A percentile compares a stretch with the other conserved stretches of the same genome.
These are phyloP conservation scores for Bradypodion pumilum DNA, from an alignment of 2,797 vertebrate genomes.

Conservation along the genomic window DNA sequence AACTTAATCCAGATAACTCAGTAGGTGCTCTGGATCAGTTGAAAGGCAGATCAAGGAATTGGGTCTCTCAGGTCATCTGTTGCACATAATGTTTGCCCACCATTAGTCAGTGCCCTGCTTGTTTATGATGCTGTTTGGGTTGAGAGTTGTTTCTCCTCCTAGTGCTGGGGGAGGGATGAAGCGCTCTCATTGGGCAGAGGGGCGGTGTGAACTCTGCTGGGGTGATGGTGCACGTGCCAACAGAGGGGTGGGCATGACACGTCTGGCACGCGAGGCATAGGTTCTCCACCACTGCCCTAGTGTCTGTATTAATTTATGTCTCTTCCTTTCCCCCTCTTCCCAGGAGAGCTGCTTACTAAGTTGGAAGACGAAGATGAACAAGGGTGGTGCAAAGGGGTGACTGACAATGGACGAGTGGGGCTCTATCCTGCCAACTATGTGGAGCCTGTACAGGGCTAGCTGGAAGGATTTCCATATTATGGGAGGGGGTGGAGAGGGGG, in stretches of 20 bases:
- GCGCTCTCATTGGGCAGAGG: too few relatives aligned
- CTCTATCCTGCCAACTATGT: slow-evolving; percentile 67
- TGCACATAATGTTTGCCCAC: not conserved
- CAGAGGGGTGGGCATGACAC: too few relatives aligned
- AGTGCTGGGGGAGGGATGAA: too few relatives aligned
- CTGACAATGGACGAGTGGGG: slow-evolving; percentile 52
- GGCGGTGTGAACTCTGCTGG: too few relatives aligned
- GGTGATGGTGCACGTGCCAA: too few relatives aligned
- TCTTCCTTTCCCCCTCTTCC: not conserved
- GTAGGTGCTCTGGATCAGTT: too few relatives aligned
- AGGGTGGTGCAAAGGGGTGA: slow-evolving; percentile 66
- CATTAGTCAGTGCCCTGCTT: not conserved
- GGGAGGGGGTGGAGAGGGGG: too few relatives aligned
- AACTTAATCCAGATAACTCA: too few relatives aligned
- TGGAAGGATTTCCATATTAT: not conserved
- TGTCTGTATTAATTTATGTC: not conserved
- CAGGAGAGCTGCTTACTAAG: slow-evolving; percentile 64
- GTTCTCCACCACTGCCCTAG: too few relatives aligned
- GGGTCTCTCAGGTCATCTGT: too few relatives aligned
- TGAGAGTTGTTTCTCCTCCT: not conserved
- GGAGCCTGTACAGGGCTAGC: slow-evolving; percentile 28
- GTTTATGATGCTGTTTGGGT: not conserved
- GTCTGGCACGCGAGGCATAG: too few relatives aligned
- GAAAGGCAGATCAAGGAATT: too few relatives aligned
- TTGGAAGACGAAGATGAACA: slow-evolving; percentile 67